Evolutionary conservation across 2,113 vertebrate species (phyloP).

Genomic region (Cyprinodon tularosa): DNA sequence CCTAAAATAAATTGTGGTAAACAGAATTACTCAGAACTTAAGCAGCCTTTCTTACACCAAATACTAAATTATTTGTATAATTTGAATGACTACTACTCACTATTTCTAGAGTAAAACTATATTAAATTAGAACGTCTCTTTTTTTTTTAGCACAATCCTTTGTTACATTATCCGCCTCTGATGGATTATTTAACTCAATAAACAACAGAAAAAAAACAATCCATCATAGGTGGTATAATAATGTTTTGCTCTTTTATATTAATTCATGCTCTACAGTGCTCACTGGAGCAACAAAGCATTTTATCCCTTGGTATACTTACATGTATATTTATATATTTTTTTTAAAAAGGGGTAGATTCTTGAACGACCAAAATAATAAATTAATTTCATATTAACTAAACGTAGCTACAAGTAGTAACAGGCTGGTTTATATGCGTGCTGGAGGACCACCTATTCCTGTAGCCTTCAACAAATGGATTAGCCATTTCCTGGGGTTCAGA

Average conservation of each 20-base stretch:
- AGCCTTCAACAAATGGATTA: constrained; percentile 40
- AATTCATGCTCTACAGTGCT: neutral
- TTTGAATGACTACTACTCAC: no score
- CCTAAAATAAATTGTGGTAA: no score
- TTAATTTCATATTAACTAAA: neutral
- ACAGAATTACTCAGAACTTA: no score
- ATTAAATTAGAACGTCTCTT: no score
- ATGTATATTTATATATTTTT: neutral
- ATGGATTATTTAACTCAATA: neutral
- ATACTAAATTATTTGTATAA: no score
- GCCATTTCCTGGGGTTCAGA: constrained; percentile 14
- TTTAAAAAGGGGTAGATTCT: neutral
- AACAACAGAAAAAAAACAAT: neutral
- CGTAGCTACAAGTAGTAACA: neutral
- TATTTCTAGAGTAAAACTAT: no score
- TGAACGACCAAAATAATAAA: neutral
- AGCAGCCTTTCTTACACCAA: no score
- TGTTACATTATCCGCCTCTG: no score
- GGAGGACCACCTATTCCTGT: neutral
- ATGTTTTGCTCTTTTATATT: neutral
- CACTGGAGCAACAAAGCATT: neutral
- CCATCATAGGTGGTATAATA: neutral
- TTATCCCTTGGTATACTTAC: neutral
- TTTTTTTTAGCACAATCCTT: no score
- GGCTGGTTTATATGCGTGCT: neutral